Base-by-base conservation (phyloP, 2,797 vertebrate species). In the Halcyon smyrnensis region DNA sequence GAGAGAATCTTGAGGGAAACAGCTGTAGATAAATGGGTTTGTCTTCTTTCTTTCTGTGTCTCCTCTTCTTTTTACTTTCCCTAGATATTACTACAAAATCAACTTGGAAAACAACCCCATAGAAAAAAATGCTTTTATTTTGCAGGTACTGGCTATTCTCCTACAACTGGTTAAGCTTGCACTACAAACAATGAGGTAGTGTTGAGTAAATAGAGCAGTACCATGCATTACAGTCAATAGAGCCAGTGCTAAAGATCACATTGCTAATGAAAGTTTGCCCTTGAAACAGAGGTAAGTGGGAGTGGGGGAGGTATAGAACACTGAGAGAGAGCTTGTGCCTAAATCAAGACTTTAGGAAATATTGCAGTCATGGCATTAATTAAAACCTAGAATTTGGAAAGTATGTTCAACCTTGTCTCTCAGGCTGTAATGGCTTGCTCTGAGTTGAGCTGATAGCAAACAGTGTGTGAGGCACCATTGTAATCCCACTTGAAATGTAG, bases 201-300 rank as follows among this genome's bases (percentile, higher is more conserved):
- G 95, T 96, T 97, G 96, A 96, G 97, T 65, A 97, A 97, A 97
- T 69, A 97, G 57, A 95, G 93, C 77, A 67, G 74, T 82, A 48
- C 69, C 56, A 23, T 91, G 94, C 94, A 79, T 95, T 95, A 37
- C 88, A 87, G 97, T 97, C 97, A 96, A 98, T 98, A 97, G 97
- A 95, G 91, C 76, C 91, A 89, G 97, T 98, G 98, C 98, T 98
- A 98, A 99, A 98, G 98, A 98, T 98, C 98, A 97, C 93, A 95
- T 97, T 97, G 98, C 97, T 95, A 82, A 83, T 92, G 91, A 95
- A 94, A 93, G 94, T 90, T 95, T 94, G 97, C 93, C 97, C 97
- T 97, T 98, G 96, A 95, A 95, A 89, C 59, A 68, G 83, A 88
- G 85, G 89, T 69, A 79, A 75, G 77, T 69, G 70, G 48, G 71